phyloP scores from a whole-genome alignment of 92 coral and sea anemone genomes.

The Zoanthus solanderi region DNA sequence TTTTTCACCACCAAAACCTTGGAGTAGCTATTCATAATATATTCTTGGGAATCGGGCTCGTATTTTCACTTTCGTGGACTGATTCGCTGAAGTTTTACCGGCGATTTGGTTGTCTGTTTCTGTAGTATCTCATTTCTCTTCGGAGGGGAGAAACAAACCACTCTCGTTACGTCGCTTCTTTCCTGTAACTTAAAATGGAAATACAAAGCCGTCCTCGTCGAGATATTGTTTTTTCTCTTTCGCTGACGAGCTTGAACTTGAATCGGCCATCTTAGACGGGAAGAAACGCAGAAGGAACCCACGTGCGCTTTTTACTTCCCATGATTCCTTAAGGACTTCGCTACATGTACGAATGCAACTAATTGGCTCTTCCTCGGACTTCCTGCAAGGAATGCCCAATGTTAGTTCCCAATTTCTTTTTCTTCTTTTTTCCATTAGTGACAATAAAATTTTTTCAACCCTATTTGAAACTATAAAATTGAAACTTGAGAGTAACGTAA shows the following conservation, averaged over 20 bases:
- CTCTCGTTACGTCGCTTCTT: conserved; percentile 19
- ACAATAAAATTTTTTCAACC: neutral
- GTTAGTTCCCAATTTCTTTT: neutral
- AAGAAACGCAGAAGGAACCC: neutral
- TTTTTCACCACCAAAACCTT: conserved; percentile 10
- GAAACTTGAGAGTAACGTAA: conserved; percentile 1
- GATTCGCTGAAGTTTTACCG: conserved; percentile 17
- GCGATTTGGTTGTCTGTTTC: conserved; percentile 19
- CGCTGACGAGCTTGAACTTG: neutral
- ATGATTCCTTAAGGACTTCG: conserved; percentile 2
- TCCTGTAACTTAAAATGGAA: conserved; percentile 10
- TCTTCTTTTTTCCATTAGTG: neutral
- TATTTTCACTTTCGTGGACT: conserved; percentile 19
- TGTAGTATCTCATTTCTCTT: conserved; percentile 16
- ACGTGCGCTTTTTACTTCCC: neutral
- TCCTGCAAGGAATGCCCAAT: neutral
- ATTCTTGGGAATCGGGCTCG: conserved; percentile 5
- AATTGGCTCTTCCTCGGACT: neutral
- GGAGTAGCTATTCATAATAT: conserved; percentile 12
- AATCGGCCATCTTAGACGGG: neutral
- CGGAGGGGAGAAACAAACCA: conserved; percentile 8
- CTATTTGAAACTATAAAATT: conserved; percentile 1
- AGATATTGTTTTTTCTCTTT: conserved; percentile 7
- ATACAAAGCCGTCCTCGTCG: neutral
- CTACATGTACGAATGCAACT: neutral